phyloP scores from a whole-genome alignment of 2,797 vertebrate genomes.

The Neostethus bicornis region DNA sequence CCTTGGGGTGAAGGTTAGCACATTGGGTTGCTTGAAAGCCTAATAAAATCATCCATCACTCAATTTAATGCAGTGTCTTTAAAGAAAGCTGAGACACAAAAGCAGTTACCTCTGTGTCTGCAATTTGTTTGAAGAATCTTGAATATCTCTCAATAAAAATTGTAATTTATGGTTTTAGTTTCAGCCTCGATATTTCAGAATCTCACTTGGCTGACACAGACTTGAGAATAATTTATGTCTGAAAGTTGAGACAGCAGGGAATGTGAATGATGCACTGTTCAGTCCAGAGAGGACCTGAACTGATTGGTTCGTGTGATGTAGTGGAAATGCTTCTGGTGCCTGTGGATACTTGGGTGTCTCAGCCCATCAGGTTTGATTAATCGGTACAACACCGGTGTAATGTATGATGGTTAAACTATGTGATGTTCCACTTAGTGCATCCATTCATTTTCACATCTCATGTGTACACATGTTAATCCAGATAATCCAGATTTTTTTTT shows the following conservation, averaged over 20 bases:
- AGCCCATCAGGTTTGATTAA: conserved; percentile 30
- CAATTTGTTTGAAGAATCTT: conserved; percentile 12
- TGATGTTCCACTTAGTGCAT: conserved; percentile 1
- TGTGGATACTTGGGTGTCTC: conserved; percentile 10
- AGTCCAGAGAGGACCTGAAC: conserved; percentile 8
- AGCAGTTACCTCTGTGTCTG: background rate
- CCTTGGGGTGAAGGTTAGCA: conserved; percentile 22
- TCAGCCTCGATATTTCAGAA: conserved; percentile 1
- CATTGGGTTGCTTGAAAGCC: conserved; percentile 5
- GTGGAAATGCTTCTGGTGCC: background rate
- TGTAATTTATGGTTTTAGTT: conserved; percentile 38
- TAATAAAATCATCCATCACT: conserved; percentile 25
- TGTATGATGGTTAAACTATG: conserved; percentile 21
- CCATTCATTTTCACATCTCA: conserved; percentile 5
- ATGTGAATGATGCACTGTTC: conserved; percentile 44
- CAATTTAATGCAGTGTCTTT: conserved; percentile 34
- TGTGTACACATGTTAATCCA: background rate
- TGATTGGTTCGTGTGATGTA: conserved; percentile 31
- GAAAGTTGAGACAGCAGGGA: conserved; percentile 1
- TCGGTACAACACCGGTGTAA: conserved; percentile 2
- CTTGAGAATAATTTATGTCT: conserved; percentile 25
- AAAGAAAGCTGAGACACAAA: conserved; percentile 1
- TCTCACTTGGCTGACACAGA: conserved; percentile 5
- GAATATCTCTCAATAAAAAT: conserved; percentile 14
- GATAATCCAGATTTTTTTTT: background rate